Base-by-base conservation (phyloP, 2,888 invertebrate genomes). In the Eurytoma californica region DNA sequence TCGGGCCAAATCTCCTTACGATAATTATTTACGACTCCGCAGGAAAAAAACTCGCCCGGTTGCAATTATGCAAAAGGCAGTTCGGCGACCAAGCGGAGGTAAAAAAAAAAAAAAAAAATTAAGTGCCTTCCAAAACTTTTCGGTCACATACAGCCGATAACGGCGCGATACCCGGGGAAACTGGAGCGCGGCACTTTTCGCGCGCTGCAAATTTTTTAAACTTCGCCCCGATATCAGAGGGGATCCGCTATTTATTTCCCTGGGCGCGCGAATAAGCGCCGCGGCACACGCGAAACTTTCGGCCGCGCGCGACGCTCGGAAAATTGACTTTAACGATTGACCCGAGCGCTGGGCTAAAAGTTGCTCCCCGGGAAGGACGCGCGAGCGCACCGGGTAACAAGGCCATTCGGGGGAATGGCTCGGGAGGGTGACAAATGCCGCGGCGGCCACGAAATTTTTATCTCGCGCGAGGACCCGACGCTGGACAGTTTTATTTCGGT, bases 291-390 rank as follows among this genome's bases (percentile, higher is more conserved):
- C 30, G 18, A 49, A 24, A 65, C 58, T 7, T 18, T 24, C 53
- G 30, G 30, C 28, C 16, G 16, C 47, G 20, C 47, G 30, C 30
- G 30, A 3, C 30, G 30, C 30, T 30, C 18, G 66, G 77, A 72
- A 77, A 72, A 77, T 70, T 66, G 72, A 67, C 77, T 74, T 74
- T 72, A 60, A 77, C 66, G 77, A 70, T 70, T 65, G 65, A 53
- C 53, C 67, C 24, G 39, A n/a, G 5, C 28, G 20, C 28, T n/a
- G 24, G 16, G 53, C 9, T 12, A 18, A n/a, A 63, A 47, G 30
- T 28, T 49, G 14, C n/a, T n/a, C 9, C 24, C 28, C 20, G 28
- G 28, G 20, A 20, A 68, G 49, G 18, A 20, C 14, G n/a, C 18
- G 57, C 57, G 20, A 16, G n/a, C n/a, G 57, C 20, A 18, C n/a